These are phyloP conservation scores for Acleris cristana DNA, from an alignment of 2,888 invertebrate species.

Conservation along the genomic window DNA sequence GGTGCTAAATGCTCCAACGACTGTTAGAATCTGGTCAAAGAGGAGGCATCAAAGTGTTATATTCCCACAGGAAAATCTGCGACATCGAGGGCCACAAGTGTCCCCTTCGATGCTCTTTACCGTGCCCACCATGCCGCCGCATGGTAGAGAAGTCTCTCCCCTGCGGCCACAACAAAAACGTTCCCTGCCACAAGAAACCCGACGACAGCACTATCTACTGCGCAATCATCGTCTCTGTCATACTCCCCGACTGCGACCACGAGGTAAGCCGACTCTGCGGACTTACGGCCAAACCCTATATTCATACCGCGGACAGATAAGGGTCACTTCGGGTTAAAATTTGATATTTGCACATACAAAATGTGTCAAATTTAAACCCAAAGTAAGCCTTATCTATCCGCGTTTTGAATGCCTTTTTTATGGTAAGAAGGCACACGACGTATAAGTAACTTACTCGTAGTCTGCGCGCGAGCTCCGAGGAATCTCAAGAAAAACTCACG, in stretches of 20 bases:
- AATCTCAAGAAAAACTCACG: too few species aligned
- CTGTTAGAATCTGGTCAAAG: too few species aligned
- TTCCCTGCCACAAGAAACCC: slow-evolving; percentile 75
- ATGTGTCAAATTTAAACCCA: too few species aligned
- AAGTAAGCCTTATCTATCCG: too few species aligned
- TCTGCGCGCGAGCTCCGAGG: too few species aligned
- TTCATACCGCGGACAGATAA: too few species aligned
- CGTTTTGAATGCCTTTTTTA: too few species aligned
- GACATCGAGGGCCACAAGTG: slow-evolving; percentile 75
- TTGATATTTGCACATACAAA: too few species aligned
- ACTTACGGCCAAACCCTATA: not conserved
- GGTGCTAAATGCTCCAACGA: too few species aligned
- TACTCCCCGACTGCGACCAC: slow-evolving; percentile 65
- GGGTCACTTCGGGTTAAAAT: too few species aligned
- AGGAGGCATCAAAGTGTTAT: not conserved
- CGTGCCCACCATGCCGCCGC: slow-evolving; percentile 73
- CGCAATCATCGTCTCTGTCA: slow-evolving; percentile 50
- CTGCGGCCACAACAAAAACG: slow-evolving; percentile 74
- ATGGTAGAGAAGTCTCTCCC: slow-evolving; percentile 65
- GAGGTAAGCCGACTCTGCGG: slow-evolving; percentile 48
- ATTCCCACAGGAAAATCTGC: slow-evolving; percentile 71
- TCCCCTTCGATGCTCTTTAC: slow-evolving; percentile 70
- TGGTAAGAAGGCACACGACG: too few species aligned
- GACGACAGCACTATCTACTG: slow-evolving; percentile 60
- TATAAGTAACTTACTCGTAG: too few species aligned